Conservation (phyloP, 2,888 invertebrate genomes). For the Scotopteryx bipunctaria region DNA sequence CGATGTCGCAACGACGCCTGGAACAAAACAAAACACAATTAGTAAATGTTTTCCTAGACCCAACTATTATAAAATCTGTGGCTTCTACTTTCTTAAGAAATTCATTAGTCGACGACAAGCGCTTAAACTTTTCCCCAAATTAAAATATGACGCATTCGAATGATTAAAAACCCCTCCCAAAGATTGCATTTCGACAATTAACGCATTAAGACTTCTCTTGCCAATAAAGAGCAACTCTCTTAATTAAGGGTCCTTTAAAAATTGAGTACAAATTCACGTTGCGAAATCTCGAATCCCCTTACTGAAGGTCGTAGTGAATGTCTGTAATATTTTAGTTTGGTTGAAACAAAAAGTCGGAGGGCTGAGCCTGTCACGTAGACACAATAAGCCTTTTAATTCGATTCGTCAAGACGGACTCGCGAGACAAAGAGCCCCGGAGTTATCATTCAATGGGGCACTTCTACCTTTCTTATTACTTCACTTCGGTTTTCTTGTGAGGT, state of each 20-base stretch:
- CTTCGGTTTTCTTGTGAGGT: slow-evolving; percentile 74
- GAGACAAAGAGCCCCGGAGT: slow-evolving; percentile 77
- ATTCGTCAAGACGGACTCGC: slow-evolving; percentile 81
- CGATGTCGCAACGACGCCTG: slow-evolving; percentile 76
- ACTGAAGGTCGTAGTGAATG: slow-evolving; percentile 76
- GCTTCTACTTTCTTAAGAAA: slow-evolving; percentile 44
- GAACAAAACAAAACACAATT: slow-evolving; percentile 55
- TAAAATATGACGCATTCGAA: slow-evolving; percentile 75
- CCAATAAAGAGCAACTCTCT: slow-evolving; percentile 80
- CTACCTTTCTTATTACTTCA: slow-evolving; percentile 82
- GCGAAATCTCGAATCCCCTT: slow-evolving; percentile 68
- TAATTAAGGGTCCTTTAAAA: slow-evolving; percentile 82
- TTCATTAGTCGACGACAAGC: slow-evolving; percentile 59
- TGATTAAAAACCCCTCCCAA: slow-evolving; percentile 75
- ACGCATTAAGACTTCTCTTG: slow-evolving; percentile 79
- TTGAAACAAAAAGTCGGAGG: slow-evolving; percentile 77
- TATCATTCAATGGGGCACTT: slow-evolving; percentile 84
- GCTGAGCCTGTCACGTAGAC: slow-evolving; percentile 79
- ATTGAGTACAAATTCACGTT: slow-evolving; percentile 83
- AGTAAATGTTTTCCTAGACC: not conserved
- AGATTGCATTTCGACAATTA: slow-evolving; percentile 84
- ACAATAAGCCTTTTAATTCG: slow-evolving; percentile 84
- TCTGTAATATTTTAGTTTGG: slow-evolving; percentile 82
- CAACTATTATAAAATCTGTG: slow-evolving; percentile 6
- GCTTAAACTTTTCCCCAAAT: slow-evolving; percentile 59